phyloP scores from a whole-genome alignment of 2,888 invertebrate genomes.

The Bursaphelenchus okinawaensis region DNA sequence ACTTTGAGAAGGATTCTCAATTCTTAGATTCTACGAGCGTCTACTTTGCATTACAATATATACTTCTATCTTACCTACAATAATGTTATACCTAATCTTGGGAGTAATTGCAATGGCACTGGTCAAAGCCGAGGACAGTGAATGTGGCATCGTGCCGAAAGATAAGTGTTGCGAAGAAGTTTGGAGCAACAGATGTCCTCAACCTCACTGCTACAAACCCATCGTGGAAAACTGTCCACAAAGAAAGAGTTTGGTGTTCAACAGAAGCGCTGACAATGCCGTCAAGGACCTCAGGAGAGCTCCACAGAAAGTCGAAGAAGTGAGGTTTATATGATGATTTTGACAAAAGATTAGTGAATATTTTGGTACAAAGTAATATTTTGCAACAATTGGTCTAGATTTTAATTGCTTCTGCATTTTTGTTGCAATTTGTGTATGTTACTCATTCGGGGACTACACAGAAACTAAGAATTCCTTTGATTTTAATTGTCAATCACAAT shows the following conservation, averaged over 20 bases:
- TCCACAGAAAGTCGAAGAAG: slow-evolving; percentile 15
- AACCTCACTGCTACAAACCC: slow-evolving; percentile 23
- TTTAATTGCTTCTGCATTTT: neutral
- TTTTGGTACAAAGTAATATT: too few relatives aligned
- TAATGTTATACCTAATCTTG: neutral
- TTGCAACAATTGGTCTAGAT: too few relatives aligned
- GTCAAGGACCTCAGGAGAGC: slow-evolving; percentile 11
- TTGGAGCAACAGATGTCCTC: slow-evolving; percentile 18
- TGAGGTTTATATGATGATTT: too few relatives aligned
- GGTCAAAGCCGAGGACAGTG: neutral
- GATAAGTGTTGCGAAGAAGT: slow-evolving; percentile 6
- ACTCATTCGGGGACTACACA: neutral
- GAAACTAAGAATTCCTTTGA: neutral
- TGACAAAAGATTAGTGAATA: too few relatives aligned
- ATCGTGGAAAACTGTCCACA: slow-evolving; percentile 23
- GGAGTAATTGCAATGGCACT: neutral
- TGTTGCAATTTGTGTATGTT: neutral
- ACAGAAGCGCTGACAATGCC: neutral
- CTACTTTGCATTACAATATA: too few relatives aligned
- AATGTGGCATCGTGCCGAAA: neutral
- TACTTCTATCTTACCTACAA: too few relatives aligned
- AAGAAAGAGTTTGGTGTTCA: slow-evolving; percentile 19
- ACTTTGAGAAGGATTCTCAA: too few relatives aligned
- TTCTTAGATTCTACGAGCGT: too few relatives aligned
- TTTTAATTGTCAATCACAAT: neutral